phyloP scores from a whole-genome alignment of 2,113 vertebrate genomes.

The Apeltes quadracus region DNA sequence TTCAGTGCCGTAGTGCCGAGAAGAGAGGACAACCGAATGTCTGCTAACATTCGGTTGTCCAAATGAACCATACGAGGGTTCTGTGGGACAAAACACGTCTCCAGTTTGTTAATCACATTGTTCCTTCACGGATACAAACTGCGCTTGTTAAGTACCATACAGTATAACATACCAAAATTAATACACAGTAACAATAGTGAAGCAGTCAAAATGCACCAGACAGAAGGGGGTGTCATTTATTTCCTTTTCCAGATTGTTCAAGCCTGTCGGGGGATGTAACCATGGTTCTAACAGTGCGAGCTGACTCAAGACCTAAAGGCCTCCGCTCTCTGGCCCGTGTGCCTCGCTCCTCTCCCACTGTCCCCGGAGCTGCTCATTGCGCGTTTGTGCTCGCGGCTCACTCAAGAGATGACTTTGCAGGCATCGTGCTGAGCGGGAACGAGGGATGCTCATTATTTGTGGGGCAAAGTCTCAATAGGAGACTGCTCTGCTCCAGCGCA shows the following conservation, averaged over 20 bases:
- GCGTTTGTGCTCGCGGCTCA: neutral
- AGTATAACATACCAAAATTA: neutral
- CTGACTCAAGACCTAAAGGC: constrained; percentile 6
- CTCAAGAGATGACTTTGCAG: constrained; percentile 38
- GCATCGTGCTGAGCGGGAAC: constrained; percentile 28
- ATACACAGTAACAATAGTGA: neutral
- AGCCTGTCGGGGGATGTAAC: constrained; percentile 2
- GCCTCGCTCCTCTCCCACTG: neutral
- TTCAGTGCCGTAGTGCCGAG: too few species aligned
- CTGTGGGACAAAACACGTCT: neutral
- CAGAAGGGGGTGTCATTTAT: neutral
- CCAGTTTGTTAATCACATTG: neutral
- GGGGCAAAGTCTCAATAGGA: constrained; percentile 61
- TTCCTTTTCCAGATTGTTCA: neutral
- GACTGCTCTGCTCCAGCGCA: constrained; percentile 61
- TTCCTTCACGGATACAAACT: neutral
- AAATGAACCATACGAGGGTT: too few species aligned
- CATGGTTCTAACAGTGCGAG: neutral
- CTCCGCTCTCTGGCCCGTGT: neutral
- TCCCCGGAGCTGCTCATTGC: constrained; percentile 5
- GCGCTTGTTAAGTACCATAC: neutral
- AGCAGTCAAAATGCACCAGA: neutral
- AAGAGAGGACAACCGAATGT: too few species aligned
- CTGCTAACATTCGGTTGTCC: too few species aligned
- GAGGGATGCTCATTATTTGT: constrained; percentile 61